Percentiles rank a stretch among this genome's conserved stretches.
Evolutionary conservation across 2,888 invertebrate genomes (phyloP).

Genomic region (Diarsia rubi): DNA sequence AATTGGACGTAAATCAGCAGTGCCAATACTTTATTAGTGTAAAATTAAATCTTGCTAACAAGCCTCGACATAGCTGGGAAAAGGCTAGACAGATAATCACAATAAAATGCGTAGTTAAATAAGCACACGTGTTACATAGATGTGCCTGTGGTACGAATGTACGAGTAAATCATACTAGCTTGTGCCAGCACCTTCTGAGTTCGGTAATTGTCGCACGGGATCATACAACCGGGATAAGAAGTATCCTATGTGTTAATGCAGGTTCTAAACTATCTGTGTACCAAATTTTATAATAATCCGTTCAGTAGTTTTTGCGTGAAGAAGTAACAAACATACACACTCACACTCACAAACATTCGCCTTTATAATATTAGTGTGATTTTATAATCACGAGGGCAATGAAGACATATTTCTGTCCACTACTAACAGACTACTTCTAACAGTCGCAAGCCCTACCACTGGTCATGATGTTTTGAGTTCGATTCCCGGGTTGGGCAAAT

Average conservation of each 20-base stretch:
- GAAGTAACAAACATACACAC: too few relatives aligned
- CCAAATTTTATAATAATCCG: too few relatives aligned
- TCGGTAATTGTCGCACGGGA: too few relatives aligned
- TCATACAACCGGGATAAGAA: too few relatives aligned
- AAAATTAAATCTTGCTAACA: neutral
- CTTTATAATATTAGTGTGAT: too few relatives aligned
- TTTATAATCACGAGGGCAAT: neutral
- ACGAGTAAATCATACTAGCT: too few relatives aligned
- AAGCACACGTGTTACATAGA: neutral
- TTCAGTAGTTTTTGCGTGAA: too few relatives aligned
- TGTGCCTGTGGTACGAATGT: neutral
- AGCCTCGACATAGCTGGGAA: neutral
- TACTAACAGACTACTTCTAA: neutral
- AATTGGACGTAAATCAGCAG: constrained; percentile 18
- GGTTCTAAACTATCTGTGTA: too few relatives aligned
- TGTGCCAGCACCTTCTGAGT: too few relatives aligned
- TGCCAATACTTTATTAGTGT: neutral
- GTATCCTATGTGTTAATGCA: too few relatives aligned
- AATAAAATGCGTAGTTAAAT: neutral
- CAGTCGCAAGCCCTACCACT: neutral
- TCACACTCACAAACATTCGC: too few relatives aligned
- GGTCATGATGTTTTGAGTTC: neutral
- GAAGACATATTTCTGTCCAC: neutral
- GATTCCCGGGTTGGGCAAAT: too few relatives aligned
- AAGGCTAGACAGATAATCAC: neutral